Evolutionary conservation across 2,113 vertebrate genomes (phyloP).

Genomic region (Pituophis catenifer): DNA sequence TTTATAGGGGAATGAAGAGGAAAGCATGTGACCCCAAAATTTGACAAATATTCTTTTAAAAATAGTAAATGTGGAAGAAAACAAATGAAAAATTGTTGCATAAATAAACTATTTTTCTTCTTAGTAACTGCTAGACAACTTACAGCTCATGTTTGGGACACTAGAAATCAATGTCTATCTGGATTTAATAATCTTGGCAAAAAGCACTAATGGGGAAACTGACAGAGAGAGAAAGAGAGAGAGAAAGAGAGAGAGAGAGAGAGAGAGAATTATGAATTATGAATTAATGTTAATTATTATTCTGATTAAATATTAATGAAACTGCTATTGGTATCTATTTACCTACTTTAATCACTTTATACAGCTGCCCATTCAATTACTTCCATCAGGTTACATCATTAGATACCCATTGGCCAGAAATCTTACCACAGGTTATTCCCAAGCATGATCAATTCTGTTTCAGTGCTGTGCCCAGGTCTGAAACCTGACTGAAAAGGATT

Average conservation of each 20-base stretch:
- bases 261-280: background rate
- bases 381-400: background rate
- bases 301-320: background rate
- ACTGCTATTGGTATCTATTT: background rate
- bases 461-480: background rate
- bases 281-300: background rate
- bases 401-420: background rate
- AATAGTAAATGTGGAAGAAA: background rate
- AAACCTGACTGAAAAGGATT: background rate
- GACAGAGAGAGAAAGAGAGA: background rate
- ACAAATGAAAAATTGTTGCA: background rate
- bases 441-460: background rate
- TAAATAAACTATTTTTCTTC: background rate
- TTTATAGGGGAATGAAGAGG: background rate
- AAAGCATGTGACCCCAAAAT: background rate
- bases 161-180: background rate
- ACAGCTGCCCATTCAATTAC: background rate
- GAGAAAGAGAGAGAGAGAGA: no score
- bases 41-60: background rate
- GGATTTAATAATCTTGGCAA: background rate
- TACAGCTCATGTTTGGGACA: background rate
- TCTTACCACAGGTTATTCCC: background rate
- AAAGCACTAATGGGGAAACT: background rate
- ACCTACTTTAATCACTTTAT: no score
- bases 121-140: background rate